Conservation (phyloP, 2,113 vertebrate genomes). For the Copsychus sechellarum region DNA sequence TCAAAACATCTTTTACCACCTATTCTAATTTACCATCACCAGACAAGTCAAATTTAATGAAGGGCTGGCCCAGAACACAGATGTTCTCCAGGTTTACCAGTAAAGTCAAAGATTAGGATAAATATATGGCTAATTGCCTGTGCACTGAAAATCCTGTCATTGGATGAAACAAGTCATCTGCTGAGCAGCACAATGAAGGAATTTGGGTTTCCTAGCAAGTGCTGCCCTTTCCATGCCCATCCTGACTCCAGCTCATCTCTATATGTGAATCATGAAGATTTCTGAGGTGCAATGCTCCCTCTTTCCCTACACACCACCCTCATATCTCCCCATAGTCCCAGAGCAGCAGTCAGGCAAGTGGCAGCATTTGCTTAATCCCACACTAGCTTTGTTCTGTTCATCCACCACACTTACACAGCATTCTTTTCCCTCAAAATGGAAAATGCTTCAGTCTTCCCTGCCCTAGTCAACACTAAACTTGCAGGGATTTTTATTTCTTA, state of each 20-base stretch:
- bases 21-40: neutral
- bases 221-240: neutral
- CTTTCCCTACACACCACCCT: neutral
- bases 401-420: neutral
- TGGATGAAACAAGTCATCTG: neutral
- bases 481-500: neutral
- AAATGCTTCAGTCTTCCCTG: neutral
- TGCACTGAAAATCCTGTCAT: neutral
- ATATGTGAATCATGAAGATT: fast-evolving
- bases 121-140: neutral
- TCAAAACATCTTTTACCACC: neutral
- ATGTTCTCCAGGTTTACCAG: neutral
- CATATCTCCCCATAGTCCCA: neutral
- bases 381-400: fast-evolving
- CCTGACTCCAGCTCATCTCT: neutral
- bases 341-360: neutral
- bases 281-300: neutral
- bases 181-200: neutral
- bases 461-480: neutral
- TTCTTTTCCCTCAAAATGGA: neutral
- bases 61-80: neutral
- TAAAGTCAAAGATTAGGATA: neutral
- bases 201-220: neutral
- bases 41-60: neutral
- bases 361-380: neutral